Base-by-base conservation (phyloP, 2,888 invertebrate genomes). In the Pseudolycoriella hygida region DNA sequence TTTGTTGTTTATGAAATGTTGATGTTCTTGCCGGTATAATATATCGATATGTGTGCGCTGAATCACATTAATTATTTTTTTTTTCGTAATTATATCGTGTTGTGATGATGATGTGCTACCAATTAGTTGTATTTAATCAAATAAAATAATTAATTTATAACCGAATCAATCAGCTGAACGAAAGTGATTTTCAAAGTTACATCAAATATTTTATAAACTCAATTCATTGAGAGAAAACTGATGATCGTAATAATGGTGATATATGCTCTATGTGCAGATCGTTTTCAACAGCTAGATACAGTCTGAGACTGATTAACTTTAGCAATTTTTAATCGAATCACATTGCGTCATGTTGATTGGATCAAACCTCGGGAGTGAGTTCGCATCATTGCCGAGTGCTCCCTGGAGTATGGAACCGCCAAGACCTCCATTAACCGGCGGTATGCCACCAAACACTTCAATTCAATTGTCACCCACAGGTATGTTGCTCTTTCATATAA, bases 381-480 rank as follows among this genome's bases (percentile, higher is more conserved):
- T 55, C 53, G 51, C 53, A 52, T 54, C 55, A 48, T 54, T 55
- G 51, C 54, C 56, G 51, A 55, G 54, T 53, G 53, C 55, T 49
- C 55, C 55, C 34, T 55, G 56, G 56, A 56, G 56, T 51, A 58
- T 57, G 57, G 58, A 56, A 51, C 55, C 55, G 39, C 55, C 54
- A 46, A 52, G 52, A 47, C 53, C 51, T 43, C 50, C 53, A 45
- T 52, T 52, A 42, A 51, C 48, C 45, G 54, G 53, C 49, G 53
- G 53, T 31, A 52, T 56, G 47, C 64, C 67, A 49, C 67, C 60
- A 53, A 70, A 56, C 57, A 68, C 56, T 52, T 55, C 61, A 56
- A 62, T 56, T 52, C 64, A 58, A 54, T 71, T 72, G 62, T 80
- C 75, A 55, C 78, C 72, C 43, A 65, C 66, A 60, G 68, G 69